Evolutionary conservation across 2,888 invertebrate genomes (phyloP), one percentile per base, ranked within the genome.

Genomic region (Prenolepis imparis): DNA sequence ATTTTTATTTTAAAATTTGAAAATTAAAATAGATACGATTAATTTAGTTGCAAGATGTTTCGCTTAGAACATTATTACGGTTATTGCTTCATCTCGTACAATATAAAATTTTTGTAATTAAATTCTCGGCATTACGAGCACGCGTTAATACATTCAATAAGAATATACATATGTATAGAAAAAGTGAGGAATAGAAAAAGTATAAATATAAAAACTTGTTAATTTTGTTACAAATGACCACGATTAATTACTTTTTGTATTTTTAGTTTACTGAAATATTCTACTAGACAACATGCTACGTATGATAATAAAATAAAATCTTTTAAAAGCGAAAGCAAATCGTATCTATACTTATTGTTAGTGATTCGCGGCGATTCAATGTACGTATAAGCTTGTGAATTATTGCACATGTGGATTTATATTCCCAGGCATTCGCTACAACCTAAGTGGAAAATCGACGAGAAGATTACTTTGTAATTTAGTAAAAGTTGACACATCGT

Each of bases 251-350:
- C 55, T 39, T 55, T 66, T 52, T 52, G 39, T 15, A 63, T 66
- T 67, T 66, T 18, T 12, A 66, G 8, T 67, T 15, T 41, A 41
- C 18, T 63, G n/a, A 41, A 32, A 55, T 67, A 55, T 55, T 77
- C 15, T 21, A 32, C 21, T 64, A 39, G 32, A 32, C 18, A 39
- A 72, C n/a, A 6, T 12, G 32, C 55, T 6, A n/a, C 8, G 11
- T 32, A 63, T 28, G 12, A 21, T 41, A 21, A 41, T 5, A 44
- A 21, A 32, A 57, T 41, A 28, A 39, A 44, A 57, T 32, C 36
- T 36, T 57, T 18, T 36, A 39, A 80, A 21, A 80, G 59, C 59
- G 70, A 70, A 78, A 80, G 70, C 78, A 80, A 80, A 70, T 70
- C 59, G 28, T 44, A 70, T 78, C 12, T 11, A 48, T 5, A n/a